Evolutionary conservation across 2,797 vertebrate species (phyloP), one percentile per base, ranked within the genome.

Genomic region (Danio aesculapii): DNA sequence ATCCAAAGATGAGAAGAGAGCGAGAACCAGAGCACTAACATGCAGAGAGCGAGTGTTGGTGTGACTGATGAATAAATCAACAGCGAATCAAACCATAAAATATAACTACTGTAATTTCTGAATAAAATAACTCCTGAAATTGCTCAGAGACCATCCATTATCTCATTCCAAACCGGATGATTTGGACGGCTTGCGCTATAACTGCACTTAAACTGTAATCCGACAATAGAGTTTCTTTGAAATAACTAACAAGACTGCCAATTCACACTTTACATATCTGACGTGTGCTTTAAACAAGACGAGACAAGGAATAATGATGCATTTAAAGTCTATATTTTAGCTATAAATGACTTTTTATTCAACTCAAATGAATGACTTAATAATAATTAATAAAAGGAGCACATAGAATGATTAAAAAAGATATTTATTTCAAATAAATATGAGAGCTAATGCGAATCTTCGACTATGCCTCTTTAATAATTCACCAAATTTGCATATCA

Each of bases 401-500:
- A 87, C 30, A 79, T 84, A 83, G 82, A 71, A 81, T 85, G 77
- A 89, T 83, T 91, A 92, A 92, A 87, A 91, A 90, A 74, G 12
- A 90, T 91, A 85, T 74, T 85, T 84, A 82, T 88, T 85, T 82
- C 61, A 89, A 88, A 92, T 90, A 91, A 92, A 93, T 88, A 92
- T 88, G 88, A 89, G 88, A 89, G 88, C 90, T 88, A 91, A 92
- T 92, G 89, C 88, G 85, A 91, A 89, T 85, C 84, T 87, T 83
- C 88, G 87, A 89, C 92, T 88, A 90, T 88, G 89, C 87, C 90
- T 92, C 84, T 92, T 94, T 87, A 94, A 93, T 94, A 93, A 94
- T 94, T 94, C 90, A 92, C 71, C 12, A 75, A 77, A 94, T 94
- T 92, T 93, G 85, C 92, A 94, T 94, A 91, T 93, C 92, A 92